These are phyloP conservation scores for Anguilla pacifica DNA, from an alignment of 2,797 vertebrate genomes.

Conservation along the genomic window DNA sequence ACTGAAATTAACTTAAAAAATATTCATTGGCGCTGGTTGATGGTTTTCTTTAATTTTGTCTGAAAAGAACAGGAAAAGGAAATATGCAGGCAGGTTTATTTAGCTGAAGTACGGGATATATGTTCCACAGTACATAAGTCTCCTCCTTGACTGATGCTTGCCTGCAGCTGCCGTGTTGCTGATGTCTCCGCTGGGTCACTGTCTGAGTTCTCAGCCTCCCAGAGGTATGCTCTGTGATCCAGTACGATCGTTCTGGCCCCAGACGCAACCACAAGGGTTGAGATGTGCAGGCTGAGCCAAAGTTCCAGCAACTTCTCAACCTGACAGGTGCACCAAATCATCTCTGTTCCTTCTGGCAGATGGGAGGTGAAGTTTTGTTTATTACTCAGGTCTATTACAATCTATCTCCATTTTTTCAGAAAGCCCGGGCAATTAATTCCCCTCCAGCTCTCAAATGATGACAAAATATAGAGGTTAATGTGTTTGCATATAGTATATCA, in stretches of 20 bases:
- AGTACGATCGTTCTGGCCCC: constrained; percentile 4
- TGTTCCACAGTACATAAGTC: constrained; percentile 39
- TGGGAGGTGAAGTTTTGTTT: neutral
- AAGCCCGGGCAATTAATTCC: neutral
- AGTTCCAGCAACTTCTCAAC: constrained; percentile 32
- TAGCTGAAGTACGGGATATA: constrained; percentile 20
- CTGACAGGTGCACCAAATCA: constrained; percentile 29
- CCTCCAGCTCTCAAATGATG: neutral
- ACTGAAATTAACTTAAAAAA: constrained; percentile 23
- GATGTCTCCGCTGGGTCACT: neutral
- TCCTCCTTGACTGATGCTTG: constrained; percentile 30
- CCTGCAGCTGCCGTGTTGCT: neutral
- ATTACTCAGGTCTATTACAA: neutral
- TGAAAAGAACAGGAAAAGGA: constrained; percentile 38
- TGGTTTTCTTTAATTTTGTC: constrained; percentile 8
- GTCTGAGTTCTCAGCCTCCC: neutral
- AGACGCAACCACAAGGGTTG: constrained; percentile 16
- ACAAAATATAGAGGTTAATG: constrained; percentile 7
- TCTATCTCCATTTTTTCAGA: neutral
- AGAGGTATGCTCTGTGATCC: neutral
- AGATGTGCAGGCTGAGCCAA: constrained; percentile 38
- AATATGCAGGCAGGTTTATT: constrained; percentile 39
- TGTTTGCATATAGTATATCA: neutral
- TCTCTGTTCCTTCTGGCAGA: neutral
- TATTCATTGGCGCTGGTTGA: neutral